Evolutionary conservation across 92 coral and sea anemone genomes (phyloP), one percentile per base, ranked within the genome.

Genomic region (Epizoanthus fatuus): DNA sequence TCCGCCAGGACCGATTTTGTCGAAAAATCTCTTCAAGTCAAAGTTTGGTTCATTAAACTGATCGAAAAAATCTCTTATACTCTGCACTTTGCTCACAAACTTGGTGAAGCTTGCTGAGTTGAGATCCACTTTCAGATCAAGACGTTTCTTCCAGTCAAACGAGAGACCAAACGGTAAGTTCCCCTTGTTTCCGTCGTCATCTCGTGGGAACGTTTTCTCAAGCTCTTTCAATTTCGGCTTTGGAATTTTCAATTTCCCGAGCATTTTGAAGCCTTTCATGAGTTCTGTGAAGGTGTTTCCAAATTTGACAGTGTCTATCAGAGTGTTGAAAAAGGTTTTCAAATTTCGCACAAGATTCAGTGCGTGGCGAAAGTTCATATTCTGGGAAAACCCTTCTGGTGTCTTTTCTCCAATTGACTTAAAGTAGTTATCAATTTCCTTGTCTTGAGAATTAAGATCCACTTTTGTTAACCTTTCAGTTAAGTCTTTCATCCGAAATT

Each of bases 261-360:
- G 88, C 37, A 74, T 82, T 62, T 94, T 95, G 63, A 97, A 90
- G 6, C 89, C 80, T 8, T 92, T 40, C 22, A 92, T 87, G 77
- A 93, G 77, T n/a, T 95, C 98, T 70, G 96, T 64, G 74, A 93
- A 95, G 47, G 81, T 92, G 69, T 90, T 95, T 62, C 93, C 95
- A 80, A 95, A 95, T 15, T 81, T 87, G 16, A 90, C 45, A 13
- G 94, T 75, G 37, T 81, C 84, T 80, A 86, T 75, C n/a, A 86
- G 53, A 8, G 92, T 82, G 9, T 74, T 79, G 63, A 84, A 78
- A 81, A 97, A 95, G 42, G 86, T 80, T 66, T 97, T 92, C 70
- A 97, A 78, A 12, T 93, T 93, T 66, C 90, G 85, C 3, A 96
- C 92, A 55, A 97, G 87, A 71, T 92, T 95, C 38, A 95, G 69